phyloP scores from a whole-genome alignment of 2,797 vertebrate genomes.

The Masticophis lateralis region DNA sequence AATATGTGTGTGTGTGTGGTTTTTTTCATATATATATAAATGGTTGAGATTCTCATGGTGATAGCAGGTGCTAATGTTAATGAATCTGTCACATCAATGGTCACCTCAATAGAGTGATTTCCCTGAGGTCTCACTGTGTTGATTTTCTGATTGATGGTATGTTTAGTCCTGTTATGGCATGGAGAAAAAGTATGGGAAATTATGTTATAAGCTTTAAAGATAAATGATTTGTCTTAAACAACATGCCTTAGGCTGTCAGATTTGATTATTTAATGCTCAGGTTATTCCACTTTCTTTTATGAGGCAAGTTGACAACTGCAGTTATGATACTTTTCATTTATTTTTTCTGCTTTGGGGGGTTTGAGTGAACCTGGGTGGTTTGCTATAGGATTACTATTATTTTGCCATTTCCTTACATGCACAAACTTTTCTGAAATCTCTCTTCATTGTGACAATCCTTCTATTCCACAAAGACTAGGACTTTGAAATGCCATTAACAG shows the following conservation, averaged over 20 bases:
- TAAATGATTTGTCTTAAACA: conserved; percentile 18
- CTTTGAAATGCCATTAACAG: neutral
- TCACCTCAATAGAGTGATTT: conserved; percentile 3
- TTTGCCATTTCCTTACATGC: neutral
- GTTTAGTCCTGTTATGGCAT: conserved; percentile 7
- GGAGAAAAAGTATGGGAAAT: conserved; percentile 12
- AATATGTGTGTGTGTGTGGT: rapidly evolving
- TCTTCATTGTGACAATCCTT: neutral
- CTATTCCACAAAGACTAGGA: neutral
- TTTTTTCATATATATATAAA: neutral
- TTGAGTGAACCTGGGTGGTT: neutral
- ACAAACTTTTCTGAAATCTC: neutral
- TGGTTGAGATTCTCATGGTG: neutral
- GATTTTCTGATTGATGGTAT: conserved; percentile 34
- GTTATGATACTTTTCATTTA: conserved; percentile 3
- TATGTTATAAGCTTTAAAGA: conserved; percentile 32
- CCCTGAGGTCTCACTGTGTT: conserved; percentile 19
- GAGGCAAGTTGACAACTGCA: neutral
- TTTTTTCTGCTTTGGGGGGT: neutral
- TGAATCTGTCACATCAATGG: conserved; percentile 31
- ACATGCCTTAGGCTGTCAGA: conserved; percentile 30
- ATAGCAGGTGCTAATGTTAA: neutral
- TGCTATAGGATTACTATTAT: neutral
- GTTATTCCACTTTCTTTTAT: conserved; percentile 8
- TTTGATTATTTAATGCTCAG: conserved; percentile 27